phyloP scores from a whole-genome alignment of 2,113 vertebrate genomes.

The Peucedramus taeniatus region DNA sequence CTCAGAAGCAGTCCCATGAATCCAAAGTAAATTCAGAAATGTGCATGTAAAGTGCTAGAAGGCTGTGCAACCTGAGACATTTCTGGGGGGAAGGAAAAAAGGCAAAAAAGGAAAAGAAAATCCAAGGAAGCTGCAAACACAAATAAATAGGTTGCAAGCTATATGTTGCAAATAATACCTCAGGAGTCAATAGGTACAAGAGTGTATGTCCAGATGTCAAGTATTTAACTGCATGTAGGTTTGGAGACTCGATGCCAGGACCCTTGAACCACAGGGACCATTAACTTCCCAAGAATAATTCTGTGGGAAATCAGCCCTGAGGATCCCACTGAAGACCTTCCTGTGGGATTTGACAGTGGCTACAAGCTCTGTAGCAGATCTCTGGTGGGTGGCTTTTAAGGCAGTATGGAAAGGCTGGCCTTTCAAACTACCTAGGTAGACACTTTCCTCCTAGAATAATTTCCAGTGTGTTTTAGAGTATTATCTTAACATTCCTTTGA shows the following conservation, averaged over 20 bases:
- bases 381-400: background rate
- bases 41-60: background rate
- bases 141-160: background rate
- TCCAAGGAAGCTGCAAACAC: background rate
- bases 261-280: background rate
- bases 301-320: background rate
- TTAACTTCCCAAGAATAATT: background rate
- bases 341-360: background rate
- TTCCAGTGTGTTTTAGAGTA: background rate
- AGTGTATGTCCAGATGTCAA: rapidly evolving
- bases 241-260: background rate
- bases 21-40: background rate
- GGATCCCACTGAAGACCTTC: background rate
- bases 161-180: background rate
- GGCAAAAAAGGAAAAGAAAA: background rate
- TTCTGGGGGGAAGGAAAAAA: background rate
- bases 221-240: background rate
- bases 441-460: background rate
- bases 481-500: background rate
- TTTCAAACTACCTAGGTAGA: background rate
- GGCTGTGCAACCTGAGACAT: background rate
- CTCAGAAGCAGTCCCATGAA: background rate
- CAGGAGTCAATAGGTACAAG: background rate
- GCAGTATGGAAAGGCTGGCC: background rate
- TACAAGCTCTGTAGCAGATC: background rate